A percentile compares a stretch with the other conserved stretches of the same genome.
Evolutionary conservation across 1,140 invertebrate species (phyloP).

Genomic region (Agrypnia vestita): DNA sequence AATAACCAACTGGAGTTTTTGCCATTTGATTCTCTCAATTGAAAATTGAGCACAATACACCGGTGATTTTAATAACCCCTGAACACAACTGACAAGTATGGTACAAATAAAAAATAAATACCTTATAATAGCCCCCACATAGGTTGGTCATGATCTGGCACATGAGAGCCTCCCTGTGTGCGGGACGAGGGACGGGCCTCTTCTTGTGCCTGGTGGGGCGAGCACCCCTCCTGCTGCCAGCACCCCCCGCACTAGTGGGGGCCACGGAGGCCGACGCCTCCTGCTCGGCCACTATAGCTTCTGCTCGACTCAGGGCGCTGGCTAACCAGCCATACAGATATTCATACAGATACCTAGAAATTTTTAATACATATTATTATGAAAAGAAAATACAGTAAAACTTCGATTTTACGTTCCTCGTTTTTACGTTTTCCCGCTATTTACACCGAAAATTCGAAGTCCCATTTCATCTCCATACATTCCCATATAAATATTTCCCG

Average conservation of each 20-base stretch:
- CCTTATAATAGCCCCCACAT: conserved; percentile 96
- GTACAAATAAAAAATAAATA: conserved; percentile 67
- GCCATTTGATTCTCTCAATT: too few relatives aligned
- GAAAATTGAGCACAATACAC: too few relatives aligned
- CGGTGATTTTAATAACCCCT: too few relatives aligned
- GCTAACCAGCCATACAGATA: conserved; percentile 95
- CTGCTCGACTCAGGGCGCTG: conserved; percentile 91
- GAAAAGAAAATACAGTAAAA: conserved; percentile 38
- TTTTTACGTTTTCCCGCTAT: too few relatives aligned
- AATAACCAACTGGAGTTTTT: too few relatives aligned
- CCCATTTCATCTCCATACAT: too few relatives aligned
- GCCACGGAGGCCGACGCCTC: conserved; percentile 77
- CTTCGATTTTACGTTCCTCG: too few relatives aligned
- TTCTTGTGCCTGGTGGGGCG: conserved; percentile 75
- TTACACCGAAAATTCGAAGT: too few relatives aligned
- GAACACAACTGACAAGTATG: too few relatives aligned
- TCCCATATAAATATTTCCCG: too few relatives aligned
- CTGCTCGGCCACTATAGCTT: conserved; percentile 86
- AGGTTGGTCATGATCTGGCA: conserved; percentile 94
- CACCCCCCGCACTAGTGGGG: conserved; percentile 73
- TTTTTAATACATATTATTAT: background rate
- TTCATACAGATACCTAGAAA: conserved; percentile 91
- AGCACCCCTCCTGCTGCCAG: conserved; percentile 78
- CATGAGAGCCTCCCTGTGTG: conserved; percentile 87
- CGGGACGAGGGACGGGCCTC: conserved; percentile 83